Evolutionary conservation across 1,140 invertebrate species (phyloP).

Genomic region (Latrodectus geometricus): DNA sequence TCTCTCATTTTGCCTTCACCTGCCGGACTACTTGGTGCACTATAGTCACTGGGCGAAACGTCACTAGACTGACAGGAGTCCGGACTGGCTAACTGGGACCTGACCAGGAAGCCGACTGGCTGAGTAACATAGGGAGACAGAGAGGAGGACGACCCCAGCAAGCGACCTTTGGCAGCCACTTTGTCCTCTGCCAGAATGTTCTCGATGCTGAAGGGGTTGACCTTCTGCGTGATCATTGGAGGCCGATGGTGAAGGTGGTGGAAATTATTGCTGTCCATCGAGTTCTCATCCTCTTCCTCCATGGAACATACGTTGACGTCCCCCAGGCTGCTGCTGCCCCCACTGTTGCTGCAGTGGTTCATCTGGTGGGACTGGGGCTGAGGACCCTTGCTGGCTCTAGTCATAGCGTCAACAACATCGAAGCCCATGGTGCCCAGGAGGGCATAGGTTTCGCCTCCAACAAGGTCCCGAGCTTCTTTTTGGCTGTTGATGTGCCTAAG

Average conservation of each 20-base stretch:
- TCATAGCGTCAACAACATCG: constrained; percentile 62
- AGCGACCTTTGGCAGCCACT: neutral
- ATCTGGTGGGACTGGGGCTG: neutral
- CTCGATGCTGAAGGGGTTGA: constrained; percentile 61
- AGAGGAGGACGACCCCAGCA: neutral
- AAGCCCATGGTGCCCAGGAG: constrained; percentile 64
- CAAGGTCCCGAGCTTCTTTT: constrained; percentile 64
- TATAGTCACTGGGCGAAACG: constrained; percentile 44
- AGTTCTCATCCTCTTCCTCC: constrained; percentile 34
- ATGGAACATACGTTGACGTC: constrained; percentile 38
- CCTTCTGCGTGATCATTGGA: constrained; percentile 27
- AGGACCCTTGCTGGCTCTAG: neutral
- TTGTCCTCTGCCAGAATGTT: constrained; percentile 60
- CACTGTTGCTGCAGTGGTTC: constrained; percentile 17
- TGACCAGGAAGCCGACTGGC: constrained; percentile 57
- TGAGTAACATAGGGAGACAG: constrained; percentile 36
- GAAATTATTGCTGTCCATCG: constrained; percentile 8
- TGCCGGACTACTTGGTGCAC: constrained; percentile 53
- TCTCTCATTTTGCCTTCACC: neutral
- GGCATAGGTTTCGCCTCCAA: constrained; percentile 63
- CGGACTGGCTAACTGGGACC: constrained; percentile 26
- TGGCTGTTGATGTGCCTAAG: constrained; percentile 61
- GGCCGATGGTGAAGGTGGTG: constrained; percentile 20
- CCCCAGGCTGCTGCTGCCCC: constrained; percentile 20
- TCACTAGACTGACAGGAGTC: constrained; percentile 55